Percentiles rank a stretch among this genome's conserved stretches.
Conservation (phyloP, 2,888 invertebrate species). For the Papilio demoleus region DNA sequence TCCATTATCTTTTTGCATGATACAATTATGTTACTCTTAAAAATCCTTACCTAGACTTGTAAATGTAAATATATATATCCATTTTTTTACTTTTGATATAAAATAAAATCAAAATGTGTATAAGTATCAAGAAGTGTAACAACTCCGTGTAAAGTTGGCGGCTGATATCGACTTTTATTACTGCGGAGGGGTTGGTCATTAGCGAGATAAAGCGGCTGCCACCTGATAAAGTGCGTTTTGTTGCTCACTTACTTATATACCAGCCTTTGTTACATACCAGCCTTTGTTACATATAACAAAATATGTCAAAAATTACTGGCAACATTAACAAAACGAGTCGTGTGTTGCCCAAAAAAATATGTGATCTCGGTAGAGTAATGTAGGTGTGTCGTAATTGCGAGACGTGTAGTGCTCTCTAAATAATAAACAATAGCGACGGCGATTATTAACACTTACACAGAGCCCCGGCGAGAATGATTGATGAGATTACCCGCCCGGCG, state of each 20-base stretch:
- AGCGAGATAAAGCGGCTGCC: constrained; percentile 81
- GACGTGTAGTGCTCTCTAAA: constrained; percentile 44
- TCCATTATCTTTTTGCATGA: too few relatives aligned
- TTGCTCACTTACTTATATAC: constrained; percentile 79
- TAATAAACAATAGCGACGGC: constrained; percentile 66
- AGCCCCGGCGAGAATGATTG: constrained; percentile 65
- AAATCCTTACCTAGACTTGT: too few relatives aligned
- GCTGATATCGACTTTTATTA: constrained; percentile 82
- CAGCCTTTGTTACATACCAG: constrained; percentile 46
- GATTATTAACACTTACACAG: constrained; percentile 78
- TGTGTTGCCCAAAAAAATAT: constrained; percentile 6
- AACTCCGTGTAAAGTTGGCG: constrained; percentile 54
- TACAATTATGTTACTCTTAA: too few relatives aligned
- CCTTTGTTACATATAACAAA: constrained; percentile 49
- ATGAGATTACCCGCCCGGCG: constrained; percentile 63
- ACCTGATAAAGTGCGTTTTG: constrained; percentile 84
- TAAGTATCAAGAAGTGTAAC: constrained; percentile 56
- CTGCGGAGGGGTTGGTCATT: constrained; percentile 81
- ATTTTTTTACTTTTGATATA: not conserved
- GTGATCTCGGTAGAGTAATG: constrained; percentile 5
- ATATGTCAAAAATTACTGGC: not conserved
- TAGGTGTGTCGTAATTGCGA: constrained; percentile 39
- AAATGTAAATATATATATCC: not conserved
- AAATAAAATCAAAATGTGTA: not conserved
- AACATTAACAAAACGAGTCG: not conserved